Conservation (phyloP, 2,797 vertebrate genomes). For the Ceryle rudis region DNA sequence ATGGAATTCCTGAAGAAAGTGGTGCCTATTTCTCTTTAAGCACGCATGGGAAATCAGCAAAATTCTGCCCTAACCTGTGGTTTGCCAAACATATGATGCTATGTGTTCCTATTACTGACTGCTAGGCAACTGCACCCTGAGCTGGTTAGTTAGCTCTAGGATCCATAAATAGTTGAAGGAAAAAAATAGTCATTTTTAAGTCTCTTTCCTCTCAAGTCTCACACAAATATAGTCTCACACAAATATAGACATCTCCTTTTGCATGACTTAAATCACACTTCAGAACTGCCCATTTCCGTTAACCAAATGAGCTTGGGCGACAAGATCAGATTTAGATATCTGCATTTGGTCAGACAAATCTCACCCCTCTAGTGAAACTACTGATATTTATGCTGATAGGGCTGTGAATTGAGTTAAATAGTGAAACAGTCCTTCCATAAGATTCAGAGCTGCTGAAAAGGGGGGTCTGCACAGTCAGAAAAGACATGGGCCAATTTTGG, state of each 20-base stretch:
- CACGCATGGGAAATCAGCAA: background rate
- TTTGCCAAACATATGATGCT: background rate
- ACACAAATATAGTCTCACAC: background rate
- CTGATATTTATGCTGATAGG: background rate
- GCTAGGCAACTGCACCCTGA: background rate
- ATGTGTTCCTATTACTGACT: background rate
- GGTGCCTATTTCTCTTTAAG: background rate
- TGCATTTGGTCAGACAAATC: background rate
- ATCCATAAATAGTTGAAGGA: background rate
- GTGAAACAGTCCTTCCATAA: background rate
- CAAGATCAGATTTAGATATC: background rate
- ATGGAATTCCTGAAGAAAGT: background rate
- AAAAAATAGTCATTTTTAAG: background rate
- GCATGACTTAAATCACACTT: background rate
- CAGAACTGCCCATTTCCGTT: background rate
- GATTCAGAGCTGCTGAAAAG: background rate
- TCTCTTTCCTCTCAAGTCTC: background rate
- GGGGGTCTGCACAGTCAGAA: accelerated
- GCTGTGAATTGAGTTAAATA: background rate
- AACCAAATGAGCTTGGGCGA: background rate
- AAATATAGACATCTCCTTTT: background rate
- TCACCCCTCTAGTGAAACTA: accelerated
- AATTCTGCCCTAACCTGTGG: background rate
- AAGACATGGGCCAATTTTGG: background rate
- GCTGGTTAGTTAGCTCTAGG: background rate